phyloP scores from a whole-genome alignment of 2,888 invertebrate genomes.

The Tenthredo amoena region DNA sequence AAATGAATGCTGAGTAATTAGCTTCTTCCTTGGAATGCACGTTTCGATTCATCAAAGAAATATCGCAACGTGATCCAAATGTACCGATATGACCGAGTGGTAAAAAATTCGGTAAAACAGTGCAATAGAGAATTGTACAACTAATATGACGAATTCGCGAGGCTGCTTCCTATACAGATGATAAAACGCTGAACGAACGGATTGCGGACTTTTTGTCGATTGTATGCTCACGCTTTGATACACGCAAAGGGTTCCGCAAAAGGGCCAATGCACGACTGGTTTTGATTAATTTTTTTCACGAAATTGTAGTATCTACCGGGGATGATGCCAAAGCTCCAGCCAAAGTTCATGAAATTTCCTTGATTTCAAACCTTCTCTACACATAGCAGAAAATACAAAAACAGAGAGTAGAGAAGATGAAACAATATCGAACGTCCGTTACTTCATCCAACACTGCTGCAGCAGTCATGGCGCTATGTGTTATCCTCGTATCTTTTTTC shows the following conservation, averaged over 20 bases:
- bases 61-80: neutral
- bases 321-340: neutral
- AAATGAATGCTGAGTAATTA: neutral
- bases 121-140: neutral
- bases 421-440: neutral
- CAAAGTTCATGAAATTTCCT: neutral
- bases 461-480: neutral
- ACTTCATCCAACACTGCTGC: neutral
- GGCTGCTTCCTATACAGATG: neutral
- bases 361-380: neutral
- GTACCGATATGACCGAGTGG: neutral
- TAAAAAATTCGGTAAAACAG: neutral
- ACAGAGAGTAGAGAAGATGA: neutral
- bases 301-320: neutral
- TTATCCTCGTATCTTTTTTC: neutral
- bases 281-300: neutral
- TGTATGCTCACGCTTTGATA: conserved; percentile 1
- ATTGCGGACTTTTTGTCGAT: neutral
- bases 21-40: neutral
- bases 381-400: neutral
- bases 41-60: neutral
- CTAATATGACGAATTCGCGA: neutral
- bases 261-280: neutral
- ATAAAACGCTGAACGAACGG: neutral
- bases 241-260: neutral